Base-by-base conservation (phyloP, 2,113 vertebrate species). In the Chloropsis hardwickii region DNA sequence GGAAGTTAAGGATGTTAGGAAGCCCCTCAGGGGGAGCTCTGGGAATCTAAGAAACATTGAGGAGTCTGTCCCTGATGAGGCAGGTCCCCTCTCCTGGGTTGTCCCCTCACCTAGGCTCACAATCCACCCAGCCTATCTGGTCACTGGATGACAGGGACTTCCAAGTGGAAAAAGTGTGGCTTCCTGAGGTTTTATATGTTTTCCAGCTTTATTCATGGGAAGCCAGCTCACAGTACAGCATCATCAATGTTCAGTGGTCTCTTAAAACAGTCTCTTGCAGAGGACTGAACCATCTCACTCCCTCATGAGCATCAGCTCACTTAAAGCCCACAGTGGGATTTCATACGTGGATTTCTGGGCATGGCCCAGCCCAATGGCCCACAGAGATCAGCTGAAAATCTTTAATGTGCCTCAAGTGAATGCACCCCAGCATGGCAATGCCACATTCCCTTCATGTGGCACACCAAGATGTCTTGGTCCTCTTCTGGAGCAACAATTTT, bases 391-490 rank as follows among this genome's bases (percentile, higher is more conserved):
- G 14, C 2, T 86, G 47, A 28, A 51, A 48, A 81, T 27, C 20
- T 22, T 66, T 29, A 1, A 2, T 31, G 44, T 73, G n/a, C 65
- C 56, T 73, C 17, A n/a, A 23, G 64, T 29, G 57, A 45, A 24
- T 7, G 8, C 2, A 60, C 7, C 35, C 60, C 62, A 37, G 56
- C 54, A 78, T 3, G 60, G 42, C 39, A 73, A 27, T 35, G 81
- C 20, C 44, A 19, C 0, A 7, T 11, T 57, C 50, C 33, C 23
- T 37, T 21, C 23, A 4, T 0, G 14, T 4, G 44, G 19, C 61
- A 81, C 53, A 42, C 19, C 37, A 24, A 65, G 69, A 56, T 15
- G 17, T 22, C 67, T 27, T 2, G 1, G 50, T 45, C 14, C 28
- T 67, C 65, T 48, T n/a, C 50, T 31, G n/a, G 31, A 72, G n/a